phyloP scores from a whole-genome alignment of 2,888 invertebrate species.

The Zelleria hepariella region DNA sequence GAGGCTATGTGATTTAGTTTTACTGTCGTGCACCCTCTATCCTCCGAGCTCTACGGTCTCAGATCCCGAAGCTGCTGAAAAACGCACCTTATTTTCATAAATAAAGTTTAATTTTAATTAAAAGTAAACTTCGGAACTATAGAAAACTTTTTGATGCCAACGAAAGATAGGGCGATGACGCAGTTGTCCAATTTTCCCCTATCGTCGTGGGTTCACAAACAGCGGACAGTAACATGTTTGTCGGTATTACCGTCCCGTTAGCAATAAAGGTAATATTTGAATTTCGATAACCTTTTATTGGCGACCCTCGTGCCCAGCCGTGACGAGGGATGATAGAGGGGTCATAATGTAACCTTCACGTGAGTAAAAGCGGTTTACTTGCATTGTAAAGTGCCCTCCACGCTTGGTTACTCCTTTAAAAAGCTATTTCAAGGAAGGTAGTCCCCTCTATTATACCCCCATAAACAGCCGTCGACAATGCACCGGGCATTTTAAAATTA shows the following conservation, averaged over 20 bases:
- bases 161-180: background rate
- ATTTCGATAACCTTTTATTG: constrained; percentile 26
- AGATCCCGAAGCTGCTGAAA: background rate
- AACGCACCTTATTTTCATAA: background rate
- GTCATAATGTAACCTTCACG: constrained; percentile 46
- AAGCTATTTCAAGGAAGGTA: constrained; percentile 51
- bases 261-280: constrained; percentile 31
- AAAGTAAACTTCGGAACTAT: background rate
- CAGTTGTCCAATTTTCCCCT: constrained; percentile 18
- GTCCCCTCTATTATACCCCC: constrained; percentile 51
- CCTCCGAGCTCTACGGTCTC: constrained; percentile 10
- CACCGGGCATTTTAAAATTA: background rate
- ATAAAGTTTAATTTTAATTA: background rate
- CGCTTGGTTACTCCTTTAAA: constrained; percentile 37
- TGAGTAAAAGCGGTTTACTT: constrained; percentile 45
- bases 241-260: constrained; percentile 18
- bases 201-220: constrained; percentile 3
- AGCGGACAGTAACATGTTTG: constrained; percentile 7
- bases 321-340: constrained; percentile 45
- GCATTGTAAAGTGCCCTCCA: constrained; percentile 40
- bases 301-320: constrained; percentile 32
- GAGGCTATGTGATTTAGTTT: constrained; percentile 66
- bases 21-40: constrained; percentile 66
- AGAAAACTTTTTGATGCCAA: background rate
- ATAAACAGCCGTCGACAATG: constrained; percentile 32